Evolutionary conservation across 2,888 invertebrate genomes (phyloP), one percentile per base, ranked within the genome.

Genomic region (Oasisia sp.): DNA sequence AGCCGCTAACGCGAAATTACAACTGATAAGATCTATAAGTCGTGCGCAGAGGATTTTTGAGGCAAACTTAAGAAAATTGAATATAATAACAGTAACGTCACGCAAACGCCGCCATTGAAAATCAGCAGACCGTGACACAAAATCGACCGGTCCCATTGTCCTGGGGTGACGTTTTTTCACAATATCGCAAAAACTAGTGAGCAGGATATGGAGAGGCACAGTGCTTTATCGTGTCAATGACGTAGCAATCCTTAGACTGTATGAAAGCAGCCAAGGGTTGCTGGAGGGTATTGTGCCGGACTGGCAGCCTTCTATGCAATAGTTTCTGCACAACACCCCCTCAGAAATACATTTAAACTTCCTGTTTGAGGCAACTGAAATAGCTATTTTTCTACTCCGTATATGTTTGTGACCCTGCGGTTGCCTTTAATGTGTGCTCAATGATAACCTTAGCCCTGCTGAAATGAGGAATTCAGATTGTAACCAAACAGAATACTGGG

Each of bases 31-130:
- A 74, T 74, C 74, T 74, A 74, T 74, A 74, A 74, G 74, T 74
- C 19, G n/a, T 74, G 74, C 74, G 27, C n/a, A 74, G 7, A 74
- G n/a, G 0, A 74, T 74, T 74, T 27, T 74, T 74, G 27, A 2
- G 14, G 8, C 19, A 19, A 19, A 56, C 56, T 56, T 56, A 4
- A 19, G 74, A 74, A 74, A 74, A 74, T 74, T 74, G 19, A 74
- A 74, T 74, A 74, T 74, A 74, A 74, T 74, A 74, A 74, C 74
- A 74, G 74, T 74, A 74, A 74, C 74, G 4, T 74, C 74, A 74
- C 27, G 27, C 74, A 74, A 74, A 74, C 27, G 1, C 19, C 27
- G 74, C 27, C 74, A 27, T 74, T 7, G 27, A 74, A 74, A 74
- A 5, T 19, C 74, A 74, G 4, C 27, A 27, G 74, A 19, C 74